A percentile compares a stretch with the other conserved stretches of the same genome.
phyloP scores from a whole-genome alignment of 23 tunicate genomes.

The Pegea sp. region DNA sequence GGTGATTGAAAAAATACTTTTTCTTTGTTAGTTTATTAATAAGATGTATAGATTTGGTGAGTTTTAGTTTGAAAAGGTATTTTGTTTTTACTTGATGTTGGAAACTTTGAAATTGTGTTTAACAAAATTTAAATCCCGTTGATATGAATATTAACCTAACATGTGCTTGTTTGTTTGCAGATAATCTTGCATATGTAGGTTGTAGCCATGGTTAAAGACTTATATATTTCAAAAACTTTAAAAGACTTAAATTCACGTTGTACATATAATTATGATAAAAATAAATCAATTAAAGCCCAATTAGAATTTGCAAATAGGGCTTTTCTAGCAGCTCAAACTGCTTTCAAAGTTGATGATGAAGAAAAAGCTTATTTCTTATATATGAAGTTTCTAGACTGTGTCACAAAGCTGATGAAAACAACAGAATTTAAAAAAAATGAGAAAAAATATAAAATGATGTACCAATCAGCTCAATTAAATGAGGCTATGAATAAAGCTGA shows the following conservation, averaged over 20 bases:
- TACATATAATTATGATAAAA: conserved; percentile 23
- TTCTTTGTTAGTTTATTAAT: no score
- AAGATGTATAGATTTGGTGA: no score
- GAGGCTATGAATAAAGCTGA: conserved; percentile 54
- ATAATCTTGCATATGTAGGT: no score
- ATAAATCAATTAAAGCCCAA: conserved; percentile 16
- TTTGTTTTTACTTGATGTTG: no score
- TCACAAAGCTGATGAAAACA: conserved; percentile 23
- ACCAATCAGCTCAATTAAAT: conserved; percentile 11
- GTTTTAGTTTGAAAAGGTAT: no score
- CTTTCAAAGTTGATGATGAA: conserved; percentile 29
- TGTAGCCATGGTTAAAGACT: no score
- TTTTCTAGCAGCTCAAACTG: conserved; percentile 39
- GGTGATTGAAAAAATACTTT: no score
- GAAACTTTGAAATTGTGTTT: no score
- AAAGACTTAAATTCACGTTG: conserved; percentile 26
- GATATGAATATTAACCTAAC: no score
- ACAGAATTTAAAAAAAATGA: conserved; percentile 30
- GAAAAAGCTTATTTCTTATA: conserved; percentile 65
- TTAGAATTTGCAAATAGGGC: conserved; percentile 27
- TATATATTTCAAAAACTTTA: conserved; percentile 33
- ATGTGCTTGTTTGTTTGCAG: no score
- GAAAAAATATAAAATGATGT: conserved; percentile 13
- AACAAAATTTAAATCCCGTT: no score
- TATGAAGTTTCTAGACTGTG: conserved; percentile 53